Base-by-base conservation (phyloP, 2,888 invertebrate species). In the Seira ritae region DNA sequence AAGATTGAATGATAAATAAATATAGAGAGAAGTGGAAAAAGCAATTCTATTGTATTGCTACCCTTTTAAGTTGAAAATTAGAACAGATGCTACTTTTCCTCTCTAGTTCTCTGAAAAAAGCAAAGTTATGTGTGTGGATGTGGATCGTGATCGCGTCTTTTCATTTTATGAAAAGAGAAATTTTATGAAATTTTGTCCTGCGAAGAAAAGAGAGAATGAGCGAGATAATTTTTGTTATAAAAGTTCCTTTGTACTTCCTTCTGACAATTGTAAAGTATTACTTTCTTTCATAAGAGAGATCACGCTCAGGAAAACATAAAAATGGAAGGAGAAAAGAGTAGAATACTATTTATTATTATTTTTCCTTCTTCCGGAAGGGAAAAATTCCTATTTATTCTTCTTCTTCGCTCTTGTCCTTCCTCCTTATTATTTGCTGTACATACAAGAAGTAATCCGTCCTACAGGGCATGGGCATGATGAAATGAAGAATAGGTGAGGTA, bases 381-480 rank as follows among this genome's bases (percentile, higher is more conserved):
- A 46, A 72, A 62, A 72, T 19, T 46, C 46, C 19, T 4, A 42
- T 66, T 65, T 74, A 65, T 74, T 66, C 55, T 76, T 50, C 68
- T 77, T 77, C 69, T 62, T 70, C 62, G 60, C 50, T 19, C 50
- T 12, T 75, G 62, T 70, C 62, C 62, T 37, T 22, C 22, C 65
- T 22, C 50, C 67, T 66, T 76, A 69, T 70, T 69, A 77, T 77
- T 60, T n/a, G 8, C 17, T n/a, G n/a, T 60, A n/a, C 17, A 8
- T 60, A 60, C 17, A 60, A 10, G 10, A n/a, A 10, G 60, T 60
- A 60, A 60, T 60, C 60, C 4, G 60, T 60, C 17, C 60, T 60
- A 17, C 20, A 77, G 31, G 69, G 69, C 70, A 62, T 69, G 65
- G 76, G 17, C 68, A 77, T 42, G 62, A 77, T 77, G 77, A 70